A percentile compares a stretch with the other conserved stretches of the same genome.
phyloP scores from a whole-genome alignment of 2,113 vertebrate species.

The Ceyx cyanopectus region DNA sequence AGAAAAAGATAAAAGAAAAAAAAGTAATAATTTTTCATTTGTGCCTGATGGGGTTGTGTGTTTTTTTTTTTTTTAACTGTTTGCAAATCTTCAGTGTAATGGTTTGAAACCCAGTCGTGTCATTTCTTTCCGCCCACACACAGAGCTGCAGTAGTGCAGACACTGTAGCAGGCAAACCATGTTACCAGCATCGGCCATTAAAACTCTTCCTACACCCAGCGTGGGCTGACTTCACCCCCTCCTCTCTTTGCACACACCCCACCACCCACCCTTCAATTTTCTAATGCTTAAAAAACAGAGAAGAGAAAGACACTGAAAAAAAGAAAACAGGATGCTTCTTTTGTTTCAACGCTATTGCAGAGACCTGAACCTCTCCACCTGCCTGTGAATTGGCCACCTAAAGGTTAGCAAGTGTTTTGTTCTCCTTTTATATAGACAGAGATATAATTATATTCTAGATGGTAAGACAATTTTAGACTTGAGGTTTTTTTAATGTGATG shows the following conservation, averaged over 20 bases:
- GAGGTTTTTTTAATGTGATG: slow-evolving; percentile 15
- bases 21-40: slow-evolving; percentile 61
- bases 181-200: slow-evolving; percentile 78
- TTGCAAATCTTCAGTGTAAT: slow-evolving; percentile 84
- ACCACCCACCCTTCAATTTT: slow-evolving; percentile 53
- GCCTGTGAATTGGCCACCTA: slow-evolving; percentile 76
- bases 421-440: slow-evolving; percentile 66
- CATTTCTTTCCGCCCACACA: slow-evolving; percentile 86
- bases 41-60: slow-evolving; percentile 54
- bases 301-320: slow-evolving; percentile 69
- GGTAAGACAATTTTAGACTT: slow-evolving; percentile 22
- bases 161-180: slow-evolving; percentile 72
- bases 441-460: slow-evolving; percentile 49
- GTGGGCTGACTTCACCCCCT: slow-evolving; percentile 71
- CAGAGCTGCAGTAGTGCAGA: slow-evolving; percentile 79
- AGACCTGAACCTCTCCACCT: slow-evolving; percentile 69
- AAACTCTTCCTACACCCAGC: slow-evolving; percentile 76
- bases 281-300: slow-evolving; percentile 69
- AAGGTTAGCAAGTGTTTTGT: slow-evolving; percentile 82
- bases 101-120: slow-evolving; percentile 84
- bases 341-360: slow-evolving; percentile 71
- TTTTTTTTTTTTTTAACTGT: slow-evolving; percentile 75
- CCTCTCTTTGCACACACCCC: slow-evolving; percentile 48
- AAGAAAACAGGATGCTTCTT: slow-evolving; percentile 67
- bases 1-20: slow-evolving; percentile 18